Percentiles rank a stretch among this genome's conserved stretches.
These are phyloP conservation scores for Pollachius pollachius DNA, from an alignment of 2,113 vertebrate genomes.

Conservation along the genomic window DNA sequence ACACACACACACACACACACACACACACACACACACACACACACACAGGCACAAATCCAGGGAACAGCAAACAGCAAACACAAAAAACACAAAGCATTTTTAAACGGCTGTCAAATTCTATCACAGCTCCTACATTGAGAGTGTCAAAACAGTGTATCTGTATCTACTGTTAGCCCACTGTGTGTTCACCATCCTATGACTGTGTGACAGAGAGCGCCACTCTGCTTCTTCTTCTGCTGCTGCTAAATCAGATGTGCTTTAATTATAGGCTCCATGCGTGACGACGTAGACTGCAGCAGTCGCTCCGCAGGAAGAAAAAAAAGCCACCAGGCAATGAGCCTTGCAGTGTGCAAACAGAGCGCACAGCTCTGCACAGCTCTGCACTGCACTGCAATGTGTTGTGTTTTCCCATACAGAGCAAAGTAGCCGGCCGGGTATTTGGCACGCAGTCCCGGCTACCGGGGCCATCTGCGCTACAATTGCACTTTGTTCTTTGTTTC, in stretches of 20 bases:
- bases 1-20: background rate
- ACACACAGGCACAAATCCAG: background rate
- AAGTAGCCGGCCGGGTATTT: slow-evolving; percentile 41
- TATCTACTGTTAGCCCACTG: too few relatives aligned
- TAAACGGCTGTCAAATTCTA: too few relatives aligned
- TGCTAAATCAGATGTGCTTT: slow-evolving; percentile 52
- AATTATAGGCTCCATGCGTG: slow-evolving; percentile 36
- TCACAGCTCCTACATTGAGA: too few relatives aligned
- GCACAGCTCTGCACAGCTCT: slow-evolving; percentile 17
- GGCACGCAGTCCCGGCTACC: slow-evolving; percentile 36
- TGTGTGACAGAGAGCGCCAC: background rate
- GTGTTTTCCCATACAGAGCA: slow-evolving; percentile 51
- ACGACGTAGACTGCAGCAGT: slow-evolving; percentile 21
- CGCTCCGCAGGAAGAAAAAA: slow-evolving; percentile 1
- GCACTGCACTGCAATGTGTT: too few relatives aligned
- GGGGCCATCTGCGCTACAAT: slow-evolving; percentile 53
- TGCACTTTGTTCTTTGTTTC: slow-evolving; percentile 34
- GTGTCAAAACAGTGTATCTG: too few relatives aligned
- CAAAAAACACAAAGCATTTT: too few relatives aligned
- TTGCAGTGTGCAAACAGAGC: slow-evolving; percentile 16
- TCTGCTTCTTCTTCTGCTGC: slow-evolving; percentile 5
- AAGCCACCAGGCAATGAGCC: background rate
- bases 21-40: background rate
- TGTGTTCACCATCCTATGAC: too few relatives aligned
- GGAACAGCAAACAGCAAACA: too few relatives aligned